These are phyloP conservation scores for Cephalopachus bancanus DNA, from an alignment of 2,797 vertebrate genomes.

Conservation along the genomic window DNA sequence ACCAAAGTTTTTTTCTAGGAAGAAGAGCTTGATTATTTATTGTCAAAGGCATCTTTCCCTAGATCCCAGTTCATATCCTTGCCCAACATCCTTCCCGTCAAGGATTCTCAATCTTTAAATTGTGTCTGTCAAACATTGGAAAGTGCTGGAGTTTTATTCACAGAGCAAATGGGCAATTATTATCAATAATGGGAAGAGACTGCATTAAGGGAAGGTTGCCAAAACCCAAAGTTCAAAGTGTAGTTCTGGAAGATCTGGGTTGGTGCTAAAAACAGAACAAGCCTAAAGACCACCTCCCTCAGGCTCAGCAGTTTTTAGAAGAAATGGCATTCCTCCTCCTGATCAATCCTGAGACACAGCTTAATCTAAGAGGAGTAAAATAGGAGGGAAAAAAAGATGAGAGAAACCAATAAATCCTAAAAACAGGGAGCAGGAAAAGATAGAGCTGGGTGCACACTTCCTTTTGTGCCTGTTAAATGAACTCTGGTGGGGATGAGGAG, in stretches of 20 bases:
- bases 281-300: background rate
- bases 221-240: constrained; percentile 40
- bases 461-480: constrained; percentile 82
- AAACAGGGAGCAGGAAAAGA: constrained; percentile 80
- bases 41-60: background rate
- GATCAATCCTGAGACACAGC: constrained; percentile 57
- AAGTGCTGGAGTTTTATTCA: constrained; percentile 46
- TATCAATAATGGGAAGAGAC: constrained; percentile 20
- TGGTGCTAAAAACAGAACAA: constrained; percentile 30
- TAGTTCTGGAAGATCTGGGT: background rate
- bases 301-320: constrained; percentile 24
- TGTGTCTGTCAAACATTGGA: background rate
- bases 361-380: constrained; percentile 62
- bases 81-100: background rate
- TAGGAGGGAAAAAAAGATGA: constrained; percentile 29
- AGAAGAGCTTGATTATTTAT: background rate
- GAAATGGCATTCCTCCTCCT: constrained; percentile 55
- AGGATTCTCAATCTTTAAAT: background rate
- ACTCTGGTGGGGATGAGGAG: constrained; percentile 75
- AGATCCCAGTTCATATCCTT: background rate
- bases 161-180: constrained; percentile 36
- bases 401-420: constrained; percentile 74
- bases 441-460: constrained; percentile 77
- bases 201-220: background rate
- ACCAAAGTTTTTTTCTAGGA: background rate